Conservation (phyloP, 2,113 vertebrate genomes). For the Laterallus jamaicensis region DNA sequence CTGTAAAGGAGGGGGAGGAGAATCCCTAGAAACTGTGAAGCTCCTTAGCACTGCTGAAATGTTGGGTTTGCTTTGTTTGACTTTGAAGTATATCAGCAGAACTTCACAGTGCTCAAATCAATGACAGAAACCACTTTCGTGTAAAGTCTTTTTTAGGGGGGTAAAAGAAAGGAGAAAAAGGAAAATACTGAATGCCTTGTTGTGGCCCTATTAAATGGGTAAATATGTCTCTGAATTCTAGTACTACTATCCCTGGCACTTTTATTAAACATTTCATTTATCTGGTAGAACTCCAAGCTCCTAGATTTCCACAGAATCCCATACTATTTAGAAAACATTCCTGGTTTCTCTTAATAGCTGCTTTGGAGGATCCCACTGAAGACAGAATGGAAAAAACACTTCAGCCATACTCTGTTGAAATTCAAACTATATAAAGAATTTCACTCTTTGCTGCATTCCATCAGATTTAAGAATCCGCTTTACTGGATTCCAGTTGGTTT, state of each 20-base stretch:
- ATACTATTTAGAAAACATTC: neutral
- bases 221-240: neutral
- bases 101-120: neutral
- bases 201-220: neutral
- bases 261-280: neutral
- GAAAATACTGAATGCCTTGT: neutral
- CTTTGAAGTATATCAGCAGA: neutral
- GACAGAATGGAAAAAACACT: conserved; percentile 31
- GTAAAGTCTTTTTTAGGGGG: neutral
- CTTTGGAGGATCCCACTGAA: neutral
- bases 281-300: neutral
- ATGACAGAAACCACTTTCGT: neutral
- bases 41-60: neutral
- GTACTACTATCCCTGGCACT: neutral
- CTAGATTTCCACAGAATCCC: neutral
- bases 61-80: neutral
- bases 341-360: neutral
- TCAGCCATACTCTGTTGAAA: neutral
- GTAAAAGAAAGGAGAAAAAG: neutral
- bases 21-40: neutral
- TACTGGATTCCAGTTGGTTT: neutral
- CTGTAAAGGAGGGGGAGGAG: neutral
- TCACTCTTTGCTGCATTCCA: neutral
- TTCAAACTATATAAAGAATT: neutral
- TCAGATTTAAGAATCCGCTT: neutral